Conservation (phyloP, 2,113 vertebrate species). For the Onychostruthus taczanowskii region DNA sequence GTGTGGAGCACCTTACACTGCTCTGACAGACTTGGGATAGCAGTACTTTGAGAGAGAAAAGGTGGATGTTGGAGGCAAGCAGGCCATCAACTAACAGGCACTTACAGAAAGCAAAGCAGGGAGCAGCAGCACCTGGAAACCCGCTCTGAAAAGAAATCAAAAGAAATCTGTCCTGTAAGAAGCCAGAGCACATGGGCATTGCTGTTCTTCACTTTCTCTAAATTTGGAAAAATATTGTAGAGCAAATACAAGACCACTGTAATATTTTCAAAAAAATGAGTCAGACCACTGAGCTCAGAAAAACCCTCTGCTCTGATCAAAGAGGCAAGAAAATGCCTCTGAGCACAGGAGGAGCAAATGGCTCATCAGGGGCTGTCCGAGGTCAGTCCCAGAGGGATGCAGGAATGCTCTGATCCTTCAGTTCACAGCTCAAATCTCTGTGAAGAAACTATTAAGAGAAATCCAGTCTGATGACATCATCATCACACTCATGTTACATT, state of each 20-base stretch:
- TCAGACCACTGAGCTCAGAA: neutral
- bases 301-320: neutral
- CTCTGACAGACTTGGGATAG: neutral
- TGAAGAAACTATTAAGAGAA: conserved; percentile 6
- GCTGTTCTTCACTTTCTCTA: rapidly evolving
- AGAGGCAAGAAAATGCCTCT: neutral
- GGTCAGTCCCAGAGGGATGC: neutral
- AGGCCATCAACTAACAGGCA: neutral
- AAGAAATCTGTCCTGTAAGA: neutral
- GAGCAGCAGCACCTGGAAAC: neutral
- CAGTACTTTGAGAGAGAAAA: neutral
- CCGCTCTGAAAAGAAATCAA: neutral
- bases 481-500: conserved; percentile 12
- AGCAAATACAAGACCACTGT: neutral
- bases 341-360: neutral
- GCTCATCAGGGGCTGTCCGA: neutral
- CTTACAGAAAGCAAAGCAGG: neutral
- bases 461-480: conserved; percentile 50
- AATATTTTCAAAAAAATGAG: neutral
- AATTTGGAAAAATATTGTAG: rapidly evolving
- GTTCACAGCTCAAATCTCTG: neutral
- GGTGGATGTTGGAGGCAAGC: too few relatives aligned
- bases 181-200: neutral
- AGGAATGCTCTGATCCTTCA: neutral
- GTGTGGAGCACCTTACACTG: neutral